Base-by-base conservation (phyloP, 2,888 invertebrate species). In the Xanthia icteritia region DNA sequence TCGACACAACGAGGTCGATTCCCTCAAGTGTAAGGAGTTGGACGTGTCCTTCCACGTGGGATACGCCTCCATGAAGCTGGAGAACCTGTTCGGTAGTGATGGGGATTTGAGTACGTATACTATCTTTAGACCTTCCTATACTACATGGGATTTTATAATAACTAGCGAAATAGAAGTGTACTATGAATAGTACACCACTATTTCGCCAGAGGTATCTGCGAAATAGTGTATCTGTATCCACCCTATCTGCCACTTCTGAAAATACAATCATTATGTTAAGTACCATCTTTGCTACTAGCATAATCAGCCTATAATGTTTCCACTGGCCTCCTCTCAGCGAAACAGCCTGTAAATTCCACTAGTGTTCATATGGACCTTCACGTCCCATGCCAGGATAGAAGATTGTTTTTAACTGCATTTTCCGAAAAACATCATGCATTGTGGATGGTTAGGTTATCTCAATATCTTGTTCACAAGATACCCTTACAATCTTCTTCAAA, bases 11-110 rank as follows among this genome's bases (percentile, higher is more conserved):
- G 96, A 94, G 0, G 92, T 95, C 20, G 97, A 97, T 63, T 97
- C 97, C 78, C 97, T 97, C 70, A 97, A 97, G 48, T 97, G 98
- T 48, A 97, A 97, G 63, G 97, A 97, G 17, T 97, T 98, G 42
- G 97, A 97, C 76, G 97, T 98, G 0, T 97, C 97, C 85, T 98
- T 98, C 90, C 96, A 97, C 68, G 97, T 98, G 3, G 97, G 97
- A 0, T 95, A 97, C 71, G 98, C 97, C 0, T 95, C 97, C 23
- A 96, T 98, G 82, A 96, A 97, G 82, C 93, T 98, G 68, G 97
- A 97, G 31, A 97, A 98, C 94, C 95, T 98, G 1, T 98, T 98
- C 89, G 97, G 98, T 80, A 98, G 98, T 0, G 98, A 98, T 84
- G 94, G 96, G 74, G 97, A 97, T 79, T 92, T 98, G 54, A 97